Base-by-base conservation (phyloP, 1,140 invertebrate genomes). In the Sipha flava region DNA sequence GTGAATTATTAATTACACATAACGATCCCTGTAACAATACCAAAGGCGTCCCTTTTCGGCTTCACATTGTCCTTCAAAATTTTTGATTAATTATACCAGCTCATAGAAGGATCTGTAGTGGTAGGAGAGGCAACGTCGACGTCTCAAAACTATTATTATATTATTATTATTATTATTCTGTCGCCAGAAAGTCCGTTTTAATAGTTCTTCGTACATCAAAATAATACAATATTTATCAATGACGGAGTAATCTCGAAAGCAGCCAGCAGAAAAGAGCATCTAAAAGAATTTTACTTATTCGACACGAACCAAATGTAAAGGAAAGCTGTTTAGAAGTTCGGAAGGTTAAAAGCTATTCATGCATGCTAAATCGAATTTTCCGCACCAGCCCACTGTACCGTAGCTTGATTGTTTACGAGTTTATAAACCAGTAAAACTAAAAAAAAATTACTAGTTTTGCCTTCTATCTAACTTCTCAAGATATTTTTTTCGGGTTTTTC, bases 1-100 rank as follows among this genome's bases (percentile, higher is more conserved):
- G 73, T 77, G 73, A 77, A 77, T 77, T 77, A 77, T 77, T 77
- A 77, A 77, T 77, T 77, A 77, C 49, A 77, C 52, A 77, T 77
- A 77, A 77, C 73, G 73, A 77, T 40, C 21, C 14, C 29, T 40
- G 21, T 43, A 77, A 77, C 73, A 77, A 77, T 77, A 59, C 52
- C 16, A 18, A 75, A 21, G 47, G 45, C 73, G 52, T 40, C 52
- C 34, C 52, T 77, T 77, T 59, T 9, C 29, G 29, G n/a, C 47
- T 37, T 37, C 14, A 29, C 73, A 57, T 57, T 77, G 73, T 77
- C 73, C 31, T 54, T 16, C 21, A 12, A 37, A 31, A 43, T 57
- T 77, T 77, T 54, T 77, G 73, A 77, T 77, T 77, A 77, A 77
- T 77, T 59, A 77, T 43, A 29, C 40, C 23, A 5, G 6, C 23